Percentiles rank a stretch among this genome's conserved stretches.
These are phyloP conservation scores for Ctenodactylus gundi DNA, from an alignment of 2,113 vertebrate genomes.

Conservation along the genomic window DNA sequence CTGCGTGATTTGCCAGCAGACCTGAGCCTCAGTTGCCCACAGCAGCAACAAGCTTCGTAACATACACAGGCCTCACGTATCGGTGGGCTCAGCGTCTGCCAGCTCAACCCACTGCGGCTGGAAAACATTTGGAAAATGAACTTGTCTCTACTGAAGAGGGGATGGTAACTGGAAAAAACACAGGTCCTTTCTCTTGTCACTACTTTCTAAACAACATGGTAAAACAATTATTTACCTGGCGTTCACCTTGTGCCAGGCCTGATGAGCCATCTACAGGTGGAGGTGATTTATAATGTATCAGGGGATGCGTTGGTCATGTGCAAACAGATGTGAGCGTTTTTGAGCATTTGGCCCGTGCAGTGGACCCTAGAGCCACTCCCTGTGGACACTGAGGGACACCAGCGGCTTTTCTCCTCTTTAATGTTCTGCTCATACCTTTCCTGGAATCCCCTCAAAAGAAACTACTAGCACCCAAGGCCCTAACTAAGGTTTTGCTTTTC, in stretches of 20 bases:
- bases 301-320: background rate
- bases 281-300: background rate
- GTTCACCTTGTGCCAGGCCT: background rate
- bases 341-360: background rate
- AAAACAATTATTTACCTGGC: background rate
- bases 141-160: background rate
- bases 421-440: background rate
- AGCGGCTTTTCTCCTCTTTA: background rate
- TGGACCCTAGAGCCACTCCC: background rate
- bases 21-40: background rate
- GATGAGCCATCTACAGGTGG: background rate
- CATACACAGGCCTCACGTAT: background rate
- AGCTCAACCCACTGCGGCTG: background rate
- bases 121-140: background rate
- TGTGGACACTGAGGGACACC: background rate
- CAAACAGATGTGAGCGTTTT: too few species aligned
- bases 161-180: too few species aligned
- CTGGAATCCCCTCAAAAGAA: background rate
- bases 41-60: background rate
- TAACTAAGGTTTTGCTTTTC: background rate
- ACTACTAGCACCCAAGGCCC: background rate
- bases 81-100: too few species aligned
- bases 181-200: background rate
- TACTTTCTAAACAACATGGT: background rate
- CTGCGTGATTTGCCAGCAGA: background rate